Conservation (phyloP, 2,888 invertebrate species). For the Chrysolina americana region DNA sequence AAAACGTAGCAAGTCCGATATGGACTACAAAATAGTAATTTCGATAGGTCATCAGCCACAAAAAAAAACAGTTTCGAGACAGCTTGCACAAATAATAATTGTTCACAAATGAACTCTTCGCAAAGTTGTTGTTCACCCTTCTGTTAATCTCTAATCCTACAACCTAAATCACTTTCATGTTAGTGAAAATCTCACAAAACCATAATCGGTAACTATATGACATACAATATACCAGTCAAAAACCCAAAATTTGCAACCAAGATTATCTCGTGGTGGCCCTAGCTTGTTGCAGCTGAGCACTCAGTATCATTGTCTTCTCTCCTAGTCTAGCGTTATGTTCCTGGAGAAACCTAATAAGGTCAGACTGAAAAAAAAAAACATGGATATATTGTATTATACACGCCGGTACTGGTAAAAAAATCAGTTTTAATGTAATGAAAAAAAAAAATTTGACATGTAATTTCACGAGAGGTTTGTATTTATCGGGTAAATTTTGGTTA, state of each 20-base stretch:
- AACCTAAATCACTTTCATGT: neutral
- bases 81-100: no score
- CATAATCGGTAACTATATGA: conserved; percentile 12
- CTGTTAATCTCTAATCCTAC: neutral
- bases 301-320: conserved; percentile 76
- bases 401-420: no score
- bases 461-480: no score
- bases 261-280: conserved; percentile 26
- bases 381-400: no score
- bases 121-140: neutral
- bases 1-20: no score
- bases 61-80: no score
- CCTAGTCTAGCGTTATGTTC: conserved; percentile 79
- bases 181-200: neutral
- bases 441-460: no score
- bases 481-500: no score
- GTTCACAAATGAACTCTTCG: neutral
- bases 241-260: neutral
- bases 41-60: no score
- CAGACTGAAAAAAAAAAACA: conserved; percentile 70
- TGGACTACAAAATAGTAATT: no score
- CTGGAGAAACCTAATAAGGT: conserved; percentile 78
- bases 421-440: no score
- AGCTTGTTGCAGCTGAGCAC: conserved; percentile 68
- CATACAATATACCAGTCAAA: conserved; percentile 10